Evolutionary conservation across 2,888 invertebrate genomes (phyloP), one percentile per base, ranked within the genome.

Genomic region (Epinotia ramella): DNA sequence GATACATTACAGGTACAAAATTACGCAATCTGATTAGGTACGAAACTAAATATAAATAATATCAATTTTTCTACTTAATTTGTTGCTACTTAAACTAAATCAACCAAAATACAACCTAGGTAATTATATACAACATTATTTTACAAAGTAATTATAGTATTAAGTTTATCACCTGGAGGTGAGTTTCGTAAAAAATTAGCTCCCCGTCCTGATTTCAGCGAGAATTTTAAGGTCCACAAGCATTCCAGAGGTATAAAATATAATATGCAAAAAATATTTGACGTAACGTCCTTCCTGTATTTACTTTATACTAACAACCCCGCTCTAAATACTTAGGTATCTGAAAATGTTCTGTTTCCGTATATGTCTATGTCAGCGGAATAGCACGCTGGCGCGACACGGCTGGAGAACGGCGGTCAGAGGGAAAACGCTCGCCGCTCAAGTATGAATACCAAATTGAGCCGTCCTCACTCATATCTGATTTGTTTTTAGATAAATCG

Each of bases 191-290:
- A 46, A 66, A 66, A 66, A 18, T 28, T n/a, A 53, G 28, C 53
- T 53, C 16, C 13, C n/a, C 53, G 53, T n/a, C 53, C n/a, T 16
- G n/a, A 16, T 46, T 46, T 46, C 46, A 46, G 46, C 46, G 3
- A 5, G 16, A 0, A 49, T 49, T 66, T 66, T 12, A 24, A 24
- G 49, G 49, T 53, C 66, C 66, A 53, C 66, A 18, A 28, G 9
- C 28, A n/a, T 33, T 46, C n/a, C 53, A 53, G 1, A 33, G n/a
- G 53, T 66, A 53, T 1, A 66, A 66, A 66, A 66, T 66, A 66
- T 53, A 53, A 12, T 33, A 66, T 66, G 66, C 53, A 66, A 66
- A 66, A 53, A 33, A 66, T 66, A 53, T 66, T 6, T 53, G 66
- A 66, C 66, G 11, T 65, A 16, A 53, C 18, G n/a, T 53, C 11